Conservation (phyloP, 2,797 vertebrate species). For the Myripristis murdjan region DNA sequence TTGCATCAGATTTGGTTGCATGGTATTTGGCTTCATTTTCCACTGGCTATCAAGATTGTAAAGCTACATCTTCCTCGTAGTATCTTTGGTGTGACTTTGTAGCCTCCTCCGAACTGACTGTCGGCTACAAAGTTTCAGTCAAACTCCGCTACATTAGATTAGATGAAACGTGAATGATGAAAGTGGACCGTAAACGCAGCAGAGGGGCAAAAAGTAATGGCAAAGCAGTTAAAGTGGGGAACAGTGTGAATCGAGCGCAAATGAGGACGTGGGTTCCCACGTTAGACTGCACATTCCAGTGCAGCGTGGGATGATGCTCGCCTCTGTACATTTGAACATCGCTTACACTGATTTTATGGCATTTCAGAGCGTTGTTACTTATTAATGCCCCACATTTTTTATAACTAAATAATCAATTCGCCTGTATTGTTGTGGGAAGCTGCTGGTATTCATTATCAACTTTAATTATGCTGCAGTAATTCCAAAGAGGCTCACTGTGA, state of each 20-base stretch:
- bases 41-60: not conserved
- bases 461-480: not conserved
- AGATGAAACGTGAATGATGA: not conserved
- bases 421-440: too few relatives aligned
- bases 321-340: not conserved
- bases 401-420: not conserved
- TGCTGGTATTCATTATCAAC: not conserved
- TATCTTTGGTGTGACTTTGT: not conserved
- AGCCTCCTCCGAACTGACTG: too few relatives aligned
- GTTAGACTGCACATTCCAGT: slow-evolving; percentile 32
- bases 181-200: too few relatives aligned
- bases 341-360: not conserved
- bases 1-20: not conserved
- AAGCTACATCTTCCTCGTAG: not conserved
- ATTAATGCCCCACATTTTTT: not conserved
- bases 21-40: too few relatives aligned
- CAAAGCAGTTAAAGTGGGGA: not conserved
- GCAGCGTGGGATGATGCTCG: slow-evolving; percentile 56
- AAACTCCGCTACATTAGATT: not conserved
- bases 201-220: fast-evolving
- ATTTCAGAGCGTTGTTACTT: not conserved
- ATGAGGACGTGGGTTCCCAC: not conserved
- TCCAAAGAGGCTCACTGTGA: not conserved
- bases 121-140: slow-evolving; percentile 9
- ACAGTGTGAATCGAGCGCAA: not conserved